phyloP scores from a whole-genome alignment of 2,113 vertebrate genomes.

The Ibidorhyncha struthersii region DNA sequence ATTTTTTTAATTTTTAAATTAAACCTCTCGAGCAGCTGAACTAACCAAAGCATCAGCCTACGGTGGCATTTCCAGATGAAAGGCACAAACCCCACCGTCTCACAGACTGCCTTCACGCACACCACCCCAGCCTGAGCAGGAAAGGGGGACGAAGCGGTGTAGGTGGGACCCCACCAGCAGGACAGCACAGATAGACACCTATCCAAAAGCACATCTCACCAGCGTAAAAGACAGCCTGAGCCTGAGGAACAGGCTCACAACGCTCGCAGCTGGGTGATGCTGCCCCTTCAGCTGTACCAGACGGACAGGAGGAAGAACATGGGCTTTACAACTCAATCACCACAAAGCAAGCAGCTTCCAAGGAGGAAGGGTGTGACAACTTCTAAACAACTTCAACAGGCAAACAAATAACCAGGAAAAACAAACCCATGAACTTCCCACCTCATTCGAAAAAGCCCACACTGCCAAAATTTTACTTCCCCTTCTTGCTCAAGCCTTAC shows the following conservation, averaged over 20 bases:
- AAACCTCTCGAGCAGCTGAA: neutral
- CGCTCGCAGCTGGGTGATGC: rapidly evolving
- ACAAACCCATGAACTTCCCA: neutral
- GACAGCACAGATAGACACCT: neutral
- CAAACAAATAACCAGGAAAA: neutral
- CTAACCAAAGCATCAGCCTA: neutral
- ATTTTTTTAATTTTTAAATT: neutral
- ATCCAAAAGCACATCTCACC: neutral
- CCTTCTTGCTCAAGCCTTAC: neutral
- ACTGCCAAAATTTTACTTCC: neutral
- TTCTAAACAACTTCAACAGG: neutral
- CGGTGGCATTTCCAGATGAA: neutral
- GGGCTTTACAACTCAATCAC: neutral
- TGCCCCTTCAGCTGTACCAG: neutral
- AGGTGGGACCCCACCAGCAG: neutral
- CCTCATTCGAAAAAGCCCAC: neutral
- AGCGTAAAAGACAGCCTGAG: neutral
- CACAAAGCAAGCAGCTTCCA: neutral
- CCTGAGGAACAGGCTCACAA: rapidly evolving
- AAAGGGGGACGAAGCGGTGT: neutral
- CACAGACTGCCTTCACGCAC: rapidly evolving
- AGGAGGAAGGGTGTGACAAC: neutral
- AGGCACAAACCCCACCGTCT: neutral
- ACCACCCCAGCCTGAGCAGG: neutral
- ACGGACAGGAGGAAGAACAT: neutral